Percentiles rank a stretch among this genome's conserved stretches.
Conservation (phyloP, 2,113 vertebrate species). For the Guaruba guarouba region DNA sequence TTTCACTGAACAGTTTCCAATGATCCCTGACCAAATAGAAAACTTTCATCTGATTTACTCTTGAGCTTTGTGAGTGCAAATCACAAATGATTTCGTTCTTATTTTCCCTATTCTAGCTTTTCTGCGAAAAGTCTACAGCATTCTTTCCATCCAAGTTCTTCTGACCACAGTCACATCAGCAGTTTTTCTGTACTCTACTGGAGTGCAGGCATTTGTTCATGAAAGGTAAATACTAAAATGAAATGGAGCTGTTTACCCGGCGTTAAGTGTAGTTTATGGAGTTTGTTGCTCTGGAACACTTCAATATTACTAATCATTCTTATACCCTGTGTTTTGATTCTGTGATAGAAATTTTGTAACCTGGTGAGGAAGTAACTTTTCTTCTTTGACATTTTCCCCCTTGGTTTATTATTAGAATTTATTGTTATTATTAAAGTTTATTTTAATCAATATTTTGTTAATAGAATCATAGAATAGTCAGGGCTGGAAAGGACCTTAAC, state of each 20-base stretch:
- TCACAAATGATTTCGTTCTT: background rate
- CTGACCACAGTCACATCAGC: constrained; percentile 86
- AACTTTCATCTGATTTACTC: background rate
- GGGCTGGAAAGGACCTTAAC: too few relatives aligned
- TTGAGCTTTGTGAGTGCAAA: background rate
- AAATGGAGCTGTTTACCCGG: background rate
- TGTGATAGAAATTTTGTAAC: background rate
- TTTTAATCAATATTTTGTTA: background rate
- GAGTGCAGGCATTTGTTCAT: constrained; percentile 85
- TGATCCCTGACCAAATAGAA: background rate
- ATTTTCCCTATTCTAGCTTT: constrained; percentile 78
- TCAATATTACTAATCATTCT: background rate
- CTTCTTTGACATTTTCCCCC: background rate
- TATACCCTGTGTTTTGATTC: background rate
- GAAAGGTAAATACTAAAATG: constrained; percentile 78
- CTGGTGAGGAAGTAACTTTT: background rate
- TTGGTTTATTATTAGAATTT: background rate
- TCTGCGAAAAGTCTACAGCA: constrained; percentile 92
- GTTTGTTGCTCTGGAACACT: background rate
- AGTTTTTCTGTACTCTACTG: constrained; percentile 83
- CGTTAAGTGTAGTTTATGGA: background rate
- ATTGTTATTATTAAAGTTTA: background rate
- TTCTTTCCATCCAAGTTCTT: constrained; percentile 89
- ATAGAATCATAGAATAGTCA: too few relatives aligned
- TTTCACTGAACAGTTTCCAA: background rate